Percentiles rank a stretch among this genome's conserved stretches.
Conservation (phyloP, 2,113 vertebrate genomes). For the Xenopus borealis region DNA sequence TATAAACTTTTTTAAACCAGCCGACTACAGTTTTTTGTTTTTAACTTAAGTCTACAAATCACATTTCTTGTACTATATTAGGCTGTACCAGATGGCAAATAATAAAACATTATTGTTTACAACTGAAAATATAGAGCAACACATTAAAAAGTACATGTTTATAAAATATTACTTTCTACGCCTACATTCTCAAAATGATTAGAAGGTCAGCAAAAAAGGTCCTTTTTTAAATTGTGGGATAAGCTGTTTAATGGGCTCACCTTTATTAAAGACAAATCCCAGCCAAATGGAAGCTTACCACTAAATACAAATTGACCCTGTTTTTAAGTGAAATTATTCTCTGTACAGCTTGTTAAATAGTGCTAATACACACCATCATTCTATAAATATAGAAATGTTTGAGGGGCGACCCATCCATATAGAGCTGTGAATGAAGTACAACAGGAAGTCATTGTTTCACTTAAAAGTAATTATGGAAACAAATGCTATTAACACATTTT, state of each 20-base stretch:
- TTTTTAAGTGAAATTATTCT: too few relatives aligned
- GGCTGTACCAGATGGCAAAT: constrained; percentile 24
- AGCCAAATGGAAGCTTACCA: neutral
- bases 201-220: constrained; percentile 3
- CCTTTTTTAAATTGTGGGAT: neutral
- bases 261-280: constrained; percentile 12
- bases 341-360: too few relatives aligned
- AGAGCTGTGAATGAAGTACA: too few relatives aligned
- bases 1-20: neutral
- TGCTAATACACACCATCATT: too few relatives aligned
- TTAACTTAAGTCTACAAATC: constrained; percentile 15
- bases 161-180: constrained; percentile 15
- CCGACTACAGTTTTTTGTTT: neutral
- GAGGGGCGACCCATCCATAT: too few relatives aligned
- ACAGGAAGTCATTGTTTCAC: too few relatives aligned
- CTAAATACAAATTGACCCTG: neutral
- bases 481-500: too few relatives aligned
- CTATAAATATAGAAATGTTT: too few relatives aligned
- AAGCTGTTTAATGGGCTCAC: constrained; percentile 6
- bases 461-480: too few relatives aligned
- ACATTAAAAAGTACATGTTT: neutral
- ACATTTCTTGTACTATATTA: neutral
- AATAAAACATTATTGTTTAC: constrained; percentile 34
- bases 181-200: constrained; percentile 7
- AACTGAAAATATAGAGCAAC: constrained; percentile 21